Base-by-base conservation (phyloP, 2,797 vertebrate genomes). In the Xiphophorus birchmanni region DNA sequence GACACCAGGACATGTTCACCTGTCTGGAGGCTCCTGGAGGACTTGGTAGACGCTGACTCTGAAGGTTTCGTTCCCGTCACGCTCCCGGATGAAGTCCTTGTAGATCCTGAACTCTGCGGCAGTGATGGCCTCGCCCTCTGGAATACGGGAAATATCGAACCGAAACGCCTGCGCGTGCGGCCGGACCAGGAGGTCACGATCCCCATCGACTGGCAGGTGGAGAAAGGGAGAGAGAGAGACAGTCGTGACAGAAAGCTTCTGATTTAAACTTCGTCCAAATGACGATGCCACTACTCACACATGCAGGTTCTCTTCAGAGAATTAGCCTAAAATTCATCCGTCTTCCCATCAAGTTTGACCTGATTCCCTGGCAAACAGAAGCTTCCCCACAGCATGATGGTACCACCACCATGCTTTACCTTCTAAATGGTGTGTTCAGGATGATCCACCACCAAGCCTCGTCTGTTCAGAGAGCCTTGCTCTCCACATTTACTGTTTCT, bases 71-170 rank as follows among this genome's bases (percentile, higher is more conserved):
- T 99, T 99, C 89, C 97, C 96, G 0, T 94, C 91, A 75, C 92
- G 95, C 40, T 98, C 97, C 6, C 91, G 95, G 84, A 97, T 88
- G 79, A 96, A 97, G 82, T 98, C 96, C 92, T 99, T 99, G 80
- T 97, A 98, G 93, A 99, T 97, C 69, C 97, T 96, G 89, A 99
- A 97, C 84, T 99, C 99, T 0, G 98, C 98, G 0, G 98, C 97
- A 0, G 98, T 99, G 88, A 99, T 95, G 0, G 96, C 96, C 83
- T 99, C 98, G 52, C 97, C 97, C 67, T 98, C 96, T 0, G 98
- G 98, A 90, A 99, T 98, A 85, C 96, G 96, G 54, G 98, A 97
- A 18, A 99, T 95, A 84, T 99, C 98, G 10, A 99, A 99, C 42
- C 96, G 95, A 92, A 98, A 97, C 86, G 97, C 97, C 56, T 96